phyloP scores from a whole-genome alignment of 92 coral and sea anemone genomes.

The Bergia sp. region DNA sequence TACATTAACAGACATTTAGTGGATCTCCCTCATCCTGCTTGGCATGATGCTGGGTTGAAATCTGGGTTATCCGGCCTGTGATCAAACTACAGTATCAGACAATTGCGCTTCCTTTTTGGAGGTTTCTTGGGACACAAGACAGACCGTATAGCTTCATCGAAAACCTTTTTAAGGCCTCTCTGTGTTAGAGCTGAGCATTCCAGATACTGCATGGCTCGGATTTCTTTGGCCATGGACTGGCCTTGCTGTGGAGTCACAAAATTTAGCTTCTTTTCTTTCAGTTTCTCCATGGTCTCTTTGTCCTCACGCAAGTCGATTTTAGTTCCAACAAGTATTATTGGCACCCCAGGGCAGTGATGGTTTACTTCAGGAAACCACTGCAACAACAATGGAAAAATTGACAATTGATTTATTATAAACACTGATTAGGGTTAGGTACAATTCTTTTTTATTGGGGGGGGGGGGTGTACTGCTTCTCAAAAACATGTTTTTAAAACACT shows the following conservation, averaged over 20 bases:
- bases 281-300: slow-evolving; percentile 68
- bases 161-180: slow-evolving; percentile 64
- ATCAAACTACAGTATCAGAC: slow-evolving; percentile 45
- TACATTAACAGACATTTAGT: neutral
- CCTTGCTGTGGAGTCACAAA: slow-evolving; percentile 57
- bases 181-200: slow-evolving; percentile 73
- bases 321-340: slow-evolving; percentile 68
- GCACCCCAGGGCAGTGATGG: slow-evolving; percentile 72
- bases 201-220: slow-evolving; percentile 60
- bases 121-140: slow-evolving; percentile 61
- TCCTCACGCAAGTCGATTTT: slow-evolving; percentile 70
- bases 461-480: no score
- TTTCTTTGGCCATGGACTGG: slow-evolving; percentile 61
- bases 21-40: neutral
- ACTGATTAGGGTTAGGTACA: no score
- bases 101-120: slow-evolving; percentile 54
- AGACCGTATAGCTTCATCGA: slow-evolving; percentile 71
- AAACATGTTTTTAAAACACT: no score
- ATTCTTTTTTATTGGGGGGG: no score
- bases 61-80: neutral
- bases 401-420: no score
- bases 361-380: slow-evolving; percentile 74
- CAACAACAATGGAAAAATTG: no score
- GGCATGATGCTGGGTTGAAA: neutral
- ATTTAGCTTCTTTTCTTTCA: slow-evolving; percentile 63